Evolutionary conservation across 2,797 vertebrate genomes (phyloP), one percentile per base, ranked within the genome.

Genomic region (Macroramphosus scolopax): DNA sequence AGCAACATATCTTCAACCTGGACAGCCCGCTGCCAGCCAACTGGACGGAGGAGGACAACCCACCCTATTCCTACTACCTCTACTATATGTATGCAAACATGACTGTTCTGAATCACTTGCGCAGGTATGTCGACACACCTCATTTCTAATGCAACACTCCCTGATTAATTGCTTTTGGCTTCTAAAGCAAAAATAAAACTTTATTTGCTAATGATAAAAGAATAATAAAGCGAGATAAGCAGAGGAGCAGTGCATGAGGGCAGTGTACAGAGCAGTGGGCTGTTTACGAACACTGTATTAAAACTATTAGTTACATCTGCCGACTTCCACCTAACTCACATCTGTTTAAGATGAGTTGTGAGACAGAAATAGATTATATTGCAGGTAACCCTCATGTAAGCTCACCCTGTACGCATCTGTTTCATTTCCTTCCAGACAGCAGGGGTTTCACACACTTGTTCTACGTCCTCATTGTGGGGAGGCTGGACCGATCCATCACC

Each of bases 11-110:
- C 92, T 99, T 99, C 80, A 95, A 96, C 36, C 83, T 94, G 70
- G 96, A 95, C 76, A 98, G 96, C 72, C 95, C 95, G 2, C 89
- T 88, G 78, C 96, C 96, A 15, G 93, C 82, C 43, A 83, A 89
- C 75, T 99, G 96, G 96, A 95, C 87, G 2, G 92, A 87, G n/a
- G 93, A 94, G 61, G 89, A 93, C 79, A 98, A 99, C 87, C 95
- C 96, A 0, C 95, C 96, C 0, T 99, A 98, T 37, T 95, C 94
- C 26, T 99, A 98, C 85, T 99, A 99, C 82, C 89, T 99, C 74
- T 99, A 97, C 80, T 97, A 98, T 30, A 98, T 95, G 92, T 99
- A 95, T 10, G 91, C 92, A 80, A 99, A 98, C 86, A 94, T 99
- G 89, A 95, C 94, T 72, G 89, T 98, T 77, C 90, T 98, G 44